phyloP scores from a whole-genome alignment of 1,140 invertebrate genomes.

The Listronotus oregonensis region DNA sequence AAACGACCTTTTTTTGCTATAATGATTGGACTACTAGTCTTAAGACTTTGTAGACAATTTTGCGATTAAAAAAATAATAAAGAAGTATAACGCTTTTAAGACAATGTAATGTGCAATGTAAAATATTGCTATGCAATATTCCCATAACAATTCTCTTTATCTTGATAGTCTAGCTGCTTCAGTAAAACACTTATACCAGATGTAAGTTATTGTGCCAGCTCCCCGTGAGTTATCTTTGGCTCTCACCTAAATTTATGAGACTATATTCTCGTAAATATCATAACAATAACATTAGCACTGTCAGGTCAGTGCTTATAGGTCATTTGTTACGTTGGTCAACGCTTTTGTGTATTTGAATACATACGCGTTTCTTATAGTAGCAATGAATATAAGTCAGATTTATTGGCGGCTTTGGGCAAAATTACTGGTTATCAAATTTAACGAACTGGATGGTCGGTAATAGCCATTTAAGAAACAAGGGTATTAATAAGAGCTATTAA shows the following conservation, averaged over 20 bases:
- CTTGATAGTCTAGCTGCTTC: slow-evolving; percentile 23
- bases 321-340: slow-evolving; percentile 24
- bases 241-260: slow-evolving; percentile 20
- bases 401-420: too few species aligned
- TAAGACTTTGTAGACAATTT: too few species aligned
- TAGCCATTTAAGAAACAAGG: too few species aligned
- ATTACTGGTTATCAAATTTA: too few species aligned
- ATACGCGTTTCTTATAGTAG: slow-evolving; percentile 13
- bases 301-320: slow-evolving; percentile 25
- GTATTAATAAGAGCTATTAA: too few species aligned
- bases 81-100: too few species aligned
- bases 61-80: too few species aligned
- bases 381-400: slow-evolving; percentile 9
- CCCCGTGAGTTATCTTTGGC: slow-evolving; percentile 20
- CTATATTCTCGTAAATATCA: slow-evolving; percentile 30
- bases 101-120: too few species aligned
- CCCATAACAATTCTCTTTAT: slow-evolving; percentile 9
- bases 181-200: slow-evolving; percentile 22
- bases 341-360: slow-evolving; percentile 25
- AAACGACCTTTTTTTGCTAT: too few species aligned
- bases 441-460: too few species aligned
- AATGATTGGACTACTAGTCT: too few species aligned
- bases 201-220: slow-evolving; percentile 19
- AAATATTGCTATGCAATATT: too few species aligned
- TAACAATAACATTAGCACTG: slow-evolving; percentile 34